Evolutionary conservation across 2,888 invertebrate genomes (phyloP).

Genomic region (Conops quadrifasciatus): DNA sequence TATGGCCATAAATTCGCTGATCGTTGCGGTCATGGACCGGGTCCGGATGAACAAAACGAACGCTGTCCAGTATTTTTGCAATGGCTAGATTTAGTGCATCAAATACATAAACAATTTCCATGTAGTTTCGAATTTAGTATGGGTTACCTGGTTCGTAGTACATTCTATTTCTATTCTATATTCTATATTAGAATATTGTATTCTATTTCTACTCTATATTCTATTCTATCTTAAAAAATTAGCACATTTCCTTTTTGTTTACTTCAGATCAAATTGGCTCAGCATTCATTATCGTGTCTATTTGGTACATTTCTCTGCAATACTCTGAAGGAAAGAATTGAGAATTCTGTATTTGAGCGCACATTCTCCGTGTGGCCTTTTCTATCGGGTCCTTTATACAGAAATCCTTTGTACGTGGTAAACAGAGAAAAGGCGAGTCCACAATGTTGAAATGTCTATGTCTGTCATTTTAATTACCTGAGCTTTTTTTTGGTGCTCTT

Average conservation of each 20-base stretch:
- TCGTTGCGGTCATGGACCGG: constrained; percentile 85
- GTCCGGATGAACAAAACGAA: constrained; percentile 90
- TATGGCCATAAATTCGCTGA: constrained; percentile 99
- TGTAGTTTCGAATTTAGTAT: constrained; percentile 96
- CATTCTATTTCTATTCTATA: constrained; percentile 14
- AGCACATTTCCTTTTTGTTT: constrained; percentile 51
- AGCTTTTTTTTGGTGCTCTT: no score
- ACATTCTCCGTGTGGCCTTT: constrained; percentile 91
- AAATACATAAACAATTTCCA: constrained; percentile 86
- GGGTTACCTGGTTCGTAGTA: constrained; percentile 82
- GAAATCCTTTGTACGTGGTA: constrained; percentile 83
- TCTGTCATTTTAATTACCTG: neutral
- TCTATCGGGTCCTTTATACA: constrained; percentile 79
- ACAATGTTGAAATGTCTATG: neutral
- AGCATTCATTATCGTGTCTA: constrained; percentile 94
- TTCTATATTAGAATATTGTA: neutral
- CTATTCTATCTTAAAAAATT: constrained; percentile 20
- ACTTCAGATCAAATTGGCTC: constrained; percentile 87
- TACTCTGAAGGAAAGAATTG: constrained; percentile 76
- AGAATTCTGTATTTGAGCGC: constrained; percentile 72
- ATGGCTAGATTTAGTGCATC: constrained; percentile 97
- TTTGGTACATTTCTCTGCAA: constrained; percentile 98
- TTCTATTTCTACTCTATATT: neutral
- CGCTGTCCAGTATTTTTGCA: constrained; percentile 97
- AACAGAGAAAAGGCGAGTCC: constrained; percentile 60